These are phyloP conservation scores for Heliconius hortense DNA, from an alignment of 2,888 invertebrate species.

Conservation along the genomic window DNA sequence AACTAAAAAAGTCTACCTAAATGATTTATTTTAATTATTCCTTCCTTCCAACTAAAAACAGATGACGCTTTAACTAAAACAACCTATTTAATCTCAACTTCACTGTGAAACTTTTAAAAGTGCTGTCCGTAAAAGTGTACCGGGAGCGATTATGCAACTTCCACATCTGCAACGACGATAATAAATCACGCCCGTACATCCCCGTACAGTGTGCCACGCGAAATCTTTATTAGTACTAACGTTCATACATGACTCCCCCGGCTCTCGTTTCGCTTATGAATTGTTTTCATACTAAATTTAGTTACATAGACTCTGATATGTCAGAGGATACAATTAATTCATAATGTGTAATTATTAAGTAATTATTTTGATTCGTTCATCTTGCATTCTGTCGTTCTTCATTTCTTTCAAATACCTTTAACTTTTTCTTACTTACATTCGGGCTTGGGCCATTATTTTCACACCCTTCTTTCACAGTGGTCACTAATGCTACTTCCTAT, in stretches of 20 bases:
- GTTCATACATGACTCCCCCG: slow-evolving; percentile 48
- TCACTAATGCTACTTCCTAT: too few relatives aligned
- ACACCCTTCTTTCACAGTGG: too few relatives aligned
- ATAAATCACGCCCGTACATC: slow-evolving; percentile 26
- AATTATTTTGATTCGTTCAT: too few relatives aligned
- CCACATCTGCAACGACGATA: slow-evolving; percentile 29
- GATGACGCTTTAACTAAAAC: neutral
- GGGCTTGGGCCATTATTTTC: too few relatives aligned
- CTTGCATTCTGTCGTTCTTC: too few relatives aligned
- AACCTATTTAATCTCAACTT: slow-evolving; percentile 11
- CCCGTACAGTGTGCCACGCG: slow-evolving; percentile 35
- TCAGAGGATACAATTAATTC: slow-evolving; percentile 7
- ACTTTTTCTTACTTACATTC: too few relatives aligned
- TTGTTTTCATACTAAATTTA: slow-evolving; percentile 45
- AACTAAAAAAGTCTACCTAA: too few relatives aligned
- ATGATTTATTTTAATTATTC: neutral
- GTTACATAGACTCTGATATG: slow-evolving; percentile 12
- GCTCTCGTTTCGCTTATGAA: slow-evolving; percentile 46
- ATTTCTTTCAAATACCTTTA: too few relatives aligned
- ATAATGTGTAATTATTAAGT: neutral
- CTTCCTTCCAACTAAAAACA: neutral
- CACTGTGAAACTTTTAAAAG: slow-evolving; percentile 19
- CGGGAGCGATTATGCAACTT: slow-evolving; percentile 36
- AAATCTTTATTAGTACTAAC: slow-evolving; percentile 48
- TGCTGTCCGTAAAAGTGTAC: slow-evolving; percentile 29